phyloP scores from a whole-genome alignment of 2,113 vertebrate genomes.

The Ciconia stormi region DNA sequence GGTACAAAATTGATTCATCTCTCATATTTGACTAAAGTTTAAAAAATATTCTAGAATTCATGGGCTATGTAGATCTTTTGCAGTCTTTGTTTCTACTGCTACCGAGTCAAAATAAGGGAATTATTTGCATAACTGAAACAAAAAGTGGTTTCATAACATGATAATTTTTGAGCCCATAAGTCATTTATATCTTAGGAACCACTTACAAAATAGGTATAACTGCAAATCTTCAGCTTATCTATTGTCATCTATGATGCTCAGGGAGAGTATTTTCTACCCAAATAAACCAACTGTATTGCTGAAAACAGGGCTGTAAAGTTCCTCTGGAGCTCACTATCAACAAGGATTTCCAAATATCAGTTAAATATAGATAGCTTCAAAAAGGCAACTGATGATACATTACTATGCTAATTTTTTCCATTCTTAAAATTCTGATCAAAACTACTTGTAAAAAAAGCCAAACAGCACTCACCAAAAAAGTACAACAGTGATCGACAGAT shows the following conservation, averaged over 20 bases:
- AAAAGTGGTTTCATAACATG: background rate
- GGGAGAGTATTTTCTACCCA: background rate
- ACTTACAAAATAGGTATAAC: background rate
- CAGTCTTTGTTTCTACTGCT: background rate
- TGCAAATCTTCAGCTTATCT: background rate
- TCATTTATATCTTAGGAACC: background rate
- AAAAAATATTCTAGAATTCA: background rate
- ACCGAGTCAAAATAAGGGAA: background rate
- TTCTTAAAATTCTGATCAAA: background rate
- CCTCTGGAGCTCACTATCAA: background rate
- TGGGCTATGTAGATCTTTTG: background rate
- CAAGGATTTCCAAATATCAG: background rate
- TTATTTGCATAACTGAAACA: background rate
- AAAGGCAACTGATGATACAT: background rate
- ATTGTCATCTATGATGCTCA: background rate
- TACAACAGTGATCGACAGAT: background rate
- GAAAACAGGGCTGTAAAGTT: background rate
- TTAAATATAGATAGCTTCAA: background rate
- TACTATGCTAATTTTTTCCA: background rate
- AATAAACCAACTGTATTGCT: background rate
- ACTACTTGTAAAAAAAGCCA: background rate
- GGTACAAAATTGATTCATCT: background rate
- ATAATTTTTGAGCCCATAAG: background rate
- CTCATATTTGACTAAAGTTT: background rate
- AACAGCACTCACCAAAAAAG: background rate